Percentiles rank a stretch among this genome's conserved stretches.
Conservation (phyloP, 2,888 invertebrate species). For the Helleia helle region DNA sequence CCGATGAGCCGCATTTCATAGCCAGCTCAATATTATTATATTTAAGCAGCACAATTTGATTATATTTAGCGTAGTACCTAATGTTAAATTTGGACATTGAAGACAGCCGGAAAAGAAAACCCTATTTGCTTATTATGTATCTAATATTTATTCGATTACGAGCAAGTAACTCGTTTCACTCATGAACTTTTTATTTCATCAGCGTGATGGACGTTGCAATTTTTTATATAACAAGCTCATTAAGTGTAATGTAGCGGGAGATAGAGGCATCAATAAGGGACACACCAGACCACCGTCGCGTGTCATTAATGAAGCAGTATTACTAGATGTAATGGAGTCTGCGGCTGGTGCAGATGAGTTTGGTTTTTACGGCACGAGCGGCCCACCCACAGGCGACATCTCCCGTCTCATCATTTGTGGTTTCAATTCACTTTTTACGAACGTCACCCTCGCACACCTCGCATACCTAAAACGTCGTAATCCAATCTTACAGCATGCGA, state of each 20-base stretch:
- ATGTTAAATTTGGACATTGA: too few species aligned
- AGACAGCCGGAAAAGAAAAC: too few species aligned
- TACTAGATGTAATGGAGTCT: conserved; percentile 59
- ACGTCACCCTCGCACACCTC: conserved; percentile 46
- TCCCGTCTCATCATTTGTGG: conserved; percentile 70
- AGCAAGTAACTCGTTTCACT: too few species aligned
- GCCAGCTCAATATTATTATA: too few species aligned
- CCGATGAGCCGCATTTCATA: too few species aligned
- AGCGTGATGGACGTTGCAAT: not conserved
- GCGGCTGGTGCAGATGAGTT: conserved; percentile 56
- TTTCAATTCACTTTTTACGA: conserved; percentile 71
- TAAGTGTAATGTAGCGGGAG: conserved; percentile 12
- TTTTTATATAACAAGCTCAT: conserved; percentile 5
- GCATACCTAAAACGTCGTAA: conserved; percentile 41
- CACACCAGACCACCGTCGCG: conserved; percentile 44
- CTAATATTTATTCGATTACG: too few species aligned
- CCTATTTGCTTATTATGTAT: too few species aligned
- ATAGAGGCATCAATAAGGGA: conserved; percentile 42
- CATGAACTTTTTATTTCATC: too few species aligned
- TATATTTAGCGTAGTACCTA: too few species aligned
- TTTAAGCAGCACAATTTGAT: too few species aligned
- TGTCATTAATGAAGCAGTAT: conserved; percentile 62
- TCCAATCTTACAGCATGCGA: conserved; percentile 19
- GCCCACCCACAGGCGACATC: conserved; percentile 66
- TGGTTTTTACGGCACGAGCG: conserved; percentile 69